Base-by-base conservation (phyloP, 2,888 invertebrate genomes). In the Cataglyphis albicans region DNA sequence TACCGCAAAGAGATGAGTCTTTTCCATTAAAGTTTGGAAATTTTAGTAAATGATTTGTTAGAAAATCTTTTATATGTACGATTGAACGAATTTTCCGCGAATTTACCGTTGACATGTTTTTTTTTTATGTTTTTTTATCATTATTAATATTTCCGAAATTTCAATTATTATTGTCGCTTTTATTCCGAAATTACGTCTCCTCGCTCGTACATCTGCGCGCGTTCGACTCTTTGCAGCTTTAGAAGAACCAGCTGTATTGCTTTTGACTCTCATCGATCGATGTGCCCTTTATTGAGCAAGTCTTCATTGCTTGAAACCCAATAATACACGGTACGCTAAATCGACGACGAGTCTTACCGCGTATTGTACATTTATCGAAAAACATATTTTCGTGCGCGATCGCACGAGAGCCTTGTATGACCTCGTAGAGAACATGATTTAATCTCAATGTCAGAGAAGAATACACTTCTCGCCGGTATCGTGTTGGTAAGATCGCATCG, bases 381-480 rank as follows among this genome's bases (percentile, higher is more conserved):
- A 41, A 9, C n/a, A 35, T 48, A 25, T 29, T 15, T 15, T 67
- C 65, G 25, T 55, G 55, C 52, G 15, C n/a, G 21, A 70, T 55
- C 29, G 41, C 41, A 29, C 32, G 41, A 15, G 29, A 55, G 21
- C 29, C 15, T 35, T 32, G 75, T 78, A 57, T 67, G 70, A 52
- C 52, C 35, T 63, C 67, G 29, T 64, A 64, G 57, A n/a, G 73
- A 21, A 70, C 70, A 84, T 86, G 78, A 61, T 76, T 61, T 84
- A 80, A 52, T 85, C 86, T 91, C 87, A 91, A 86, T 93, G 94
- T 94, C 94, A 94, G 89, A 94, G 93, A 93, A 94, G 92, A 91
- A 92, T 93, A 86, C 94, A 94, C 84, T 93, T 94, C 52, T 93
- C 93, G 76, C 87, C 90, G 55, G 89, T 88, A 70, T 91, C 91